Evolutionary conservation across 2,888 invertebrate genomes (phyloP).

Genomic region (Lymantria dispar): DNA sequence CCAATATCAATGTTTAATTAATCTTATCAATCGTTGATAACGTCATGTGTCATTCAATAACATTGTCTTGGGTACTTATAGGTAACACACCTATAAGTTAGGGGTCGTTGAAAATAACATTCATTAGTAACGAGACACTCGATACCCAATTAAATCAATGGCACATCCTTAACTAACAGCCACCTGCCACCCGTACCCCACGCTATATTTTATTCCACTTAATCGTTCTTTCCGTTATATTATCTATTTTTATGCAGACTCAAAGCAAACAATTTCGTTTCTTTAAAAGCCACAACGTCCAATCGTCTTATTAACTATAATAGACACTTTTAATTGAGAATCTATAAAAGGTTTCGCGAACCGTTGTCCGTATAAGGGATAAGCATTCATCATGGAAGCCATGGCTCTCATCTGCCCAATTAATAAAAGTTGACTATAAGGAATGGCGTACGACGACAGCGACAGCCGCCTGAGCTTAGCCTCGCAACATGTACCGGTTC

Average conservation of each 20-base stretch:
- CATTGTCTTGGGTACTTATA: too few relatives aligned
- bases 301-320: conserved; percentile 77
- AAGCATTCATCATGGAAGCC: conserved; percentile 78
- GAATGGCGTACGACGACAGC: conserved; percentile 68
- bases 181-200: conserved; percentile 81
- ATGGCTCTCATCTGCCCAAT: conserved; percentile 81
- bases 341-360: conserved; percentile 82
- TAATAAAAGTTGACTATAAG: conserved; percentile 80
- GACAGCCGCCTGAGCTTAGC: conserved; percentile 53
- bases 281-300: conserved; percentile 65
- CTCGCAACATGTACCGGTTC: conserved; percentile 62
- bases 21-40: too few relatives aligned
- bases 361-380: conserved; percentile 71
- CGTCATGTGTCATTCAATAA: too few relatives aligned
- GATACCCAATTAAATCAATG: background rate
- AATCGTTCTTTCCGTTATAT: conserved; percentile 82
- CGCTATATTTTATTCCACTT: conserved; percentile 81
- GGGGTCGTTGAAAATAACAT: too few relatives aligned
- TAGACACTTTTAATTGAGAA: conserved; percentile 82
- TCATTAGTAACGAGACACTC: background rate
- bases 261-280: conserved; percentile 80
- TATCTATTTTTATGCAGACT: conserved; percentile 76
- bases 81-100: too few relatives aligned
- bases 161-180: conserved; percentile 58
- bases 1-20: too few relatives aligned